Evolutionary conservation across 2,113 vertebrate genomes (phyloP).

Genomic region (Heliornis fulica): DNA sequence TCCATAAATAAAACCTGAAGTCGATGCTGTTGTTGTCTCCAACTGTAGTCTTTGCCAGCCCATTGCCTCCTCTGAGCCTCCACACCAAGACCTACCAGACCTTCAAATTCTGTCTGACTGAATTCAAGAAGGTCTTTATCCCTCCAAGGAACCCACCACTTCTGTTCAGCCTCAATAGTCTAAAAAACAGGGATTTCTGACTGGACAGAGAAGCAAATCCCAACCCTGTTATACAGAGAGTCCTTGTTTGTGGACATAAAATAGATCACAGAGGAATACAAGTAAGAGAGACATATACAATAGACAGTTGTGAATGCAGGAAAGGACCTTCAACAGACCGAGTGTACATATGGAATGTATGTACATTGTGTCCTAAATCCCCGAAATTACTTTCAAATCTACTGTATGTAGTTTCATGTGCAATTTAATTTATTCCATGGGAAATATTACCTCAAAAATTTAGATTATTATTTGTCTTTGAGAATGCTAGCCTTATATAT

Average conservation of each 20-base stretch:
- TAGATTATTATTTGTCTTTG: neutral
- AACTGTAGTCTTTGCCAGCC: neutral
- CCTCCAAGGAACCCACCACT: neutral
- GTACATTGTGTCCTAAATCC: neutral
- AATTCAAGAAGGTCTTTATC: neutral
- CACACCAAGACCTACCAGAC: neutral
- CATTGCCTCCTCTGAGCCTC: neutral
- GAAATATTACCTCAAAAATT: neutral
- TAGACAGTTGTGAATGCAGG: neutral
- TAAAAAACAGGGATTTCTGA: neutral
- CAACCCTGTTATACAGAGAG: accelerated
- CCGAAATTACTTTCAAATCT: neutral
- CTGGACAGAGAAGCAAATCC: neutral
- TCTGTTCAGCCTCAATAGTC: neutral
- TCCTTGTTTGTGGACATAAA: neutral
- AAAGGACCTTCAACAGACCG: neutral
- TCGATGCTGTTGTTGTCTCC: neutral
- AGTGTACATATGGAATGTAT: neutral
- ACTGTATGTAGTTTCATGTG: neutral
- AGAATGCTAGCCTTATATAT: neutral
- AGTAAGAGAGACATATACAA: neutral
- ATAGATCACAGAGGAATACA: neutral
- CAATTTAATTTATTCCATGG: neutral
- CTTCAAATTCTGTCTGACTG: neutral
- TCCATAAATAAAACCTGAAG: neutral